Base-by-base conservation (phyloP, 1,140 invertebrate genomes). In the Dolichoris vasculosae region DNA sequence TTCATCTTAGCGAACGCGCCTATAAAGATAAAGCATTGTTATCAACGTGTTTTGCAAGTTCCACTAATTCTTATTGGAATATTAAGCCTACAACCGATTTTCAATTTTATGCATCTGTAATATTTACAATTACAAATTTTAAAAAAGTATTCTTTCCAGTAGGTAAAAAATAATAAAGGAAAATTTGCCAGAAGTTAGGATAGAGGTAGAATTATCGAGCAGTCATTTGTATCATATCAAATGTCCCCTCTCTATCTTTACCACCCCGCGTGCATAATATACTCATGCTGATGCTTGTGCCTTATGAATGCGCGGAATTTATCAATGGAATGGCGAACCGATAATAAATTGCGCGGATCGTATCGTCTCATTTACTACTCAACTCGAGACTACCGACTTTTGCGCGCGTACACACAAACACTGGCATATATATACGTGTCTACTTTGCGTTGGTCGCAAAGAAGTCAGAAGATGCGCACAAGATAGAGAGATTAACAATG, bases 251-350 rank as follows among this genome's bases (percentile, higher is more conserved):
- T 87, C 84, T 73, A 83, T 71, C 67, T 63, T 86, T 78, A 84
- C 73, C 78, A 73, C 20, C 76, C 55, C 86, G 88, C 84, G 83
- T 26, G 46, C 83, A 87, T 85, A 86, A 88, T 86, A 87, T 67
- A 73, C 75, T 82, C 86, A 78, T 88, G 85, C 80, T 80, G 32
- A 82, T 71, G 77, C 51, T 82, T 64, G 83, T 81, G 86, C 89
- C 89, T 92, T 92, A 91, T 91, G 92, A 92, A 93, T 91, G 92
- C 88, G 88, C 90, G 91, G 91, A 92, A 92, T 93, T 93, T 92
- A 93, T 93, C 92, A 93, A 93, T 93, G 92, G 91, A 59, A 92
- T 89, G 88, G 88, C 89, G 89, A 89, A 89, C 88, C 89, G 89
- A 93, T 93, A 91, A 92, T 93, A 91, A 93, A 93, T 92, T 88